A percentile compares a stretch with the other conserved stretches of the same genome.
phyloP scores from a whole-genome alignment of 2,113 vertebrate genomes.

The Anguilla japonica region DNA sequence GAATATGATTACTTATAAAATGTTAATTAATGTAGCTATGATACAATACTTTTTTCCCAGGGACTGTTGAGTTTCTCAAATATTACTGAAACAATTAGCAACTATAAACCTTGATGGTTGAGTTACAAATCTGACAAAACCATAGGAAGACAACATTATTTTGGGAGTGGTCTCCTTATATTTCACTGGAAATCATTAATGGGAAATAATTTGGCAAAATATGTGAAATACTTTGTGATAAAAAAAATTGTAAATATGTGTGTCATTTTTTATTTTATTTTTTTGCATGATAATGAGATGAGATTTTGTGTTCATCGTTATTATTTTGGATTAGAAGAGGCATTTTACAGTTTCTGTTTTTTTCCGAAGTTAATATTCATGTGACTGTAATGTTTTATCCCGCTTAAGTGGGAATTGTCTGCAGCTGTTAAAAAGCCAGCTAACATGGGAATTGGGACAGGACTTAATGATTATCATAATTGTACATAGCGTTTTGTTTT shows the following conservation, averaged over 20 bases:
- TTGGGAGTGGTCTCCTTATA: neutral
- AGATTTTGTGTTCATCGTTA: neutral
- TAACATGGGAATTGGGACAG: slow-evolving; percentile 6
- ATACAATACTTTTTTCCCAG: neutral
- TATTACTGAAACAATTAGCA: neutral
- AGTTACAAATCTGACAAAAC: neutral
- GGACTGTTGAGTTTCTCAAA: neutral
- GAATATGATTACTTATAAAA: neutral
- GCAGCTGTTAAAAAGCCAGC: neutral
- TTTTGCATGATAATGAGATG: neutral
- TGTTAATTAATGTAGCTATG: neutral
- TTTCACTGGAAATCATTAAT: too few species aligned
- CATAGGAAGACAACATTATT: too few species aligned
- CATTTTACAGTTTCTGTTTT: neutral
- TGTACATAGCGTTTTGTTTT: slow-evolving; percentile 10
- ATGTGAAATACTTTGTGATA: too few species aligned
- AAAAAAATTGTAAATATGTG: too few species aligned
- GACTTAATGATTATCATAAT: slow-evolving; percentile 15
- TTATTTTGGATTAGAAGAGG: neutral
- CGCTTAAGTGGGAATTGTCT: neutral
- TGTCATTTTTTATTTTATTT: neutral
- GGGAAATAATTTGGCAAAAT: too few species aligned
- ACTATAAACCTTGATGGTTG: neutral
- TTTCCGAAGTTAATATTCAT: neutral
- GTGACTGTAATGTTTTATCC: neutral